Evolutionary conservation across 2,113 vertebrate species (phyloP).

Genomic region (Ammospiza caudacuta): DNA sequence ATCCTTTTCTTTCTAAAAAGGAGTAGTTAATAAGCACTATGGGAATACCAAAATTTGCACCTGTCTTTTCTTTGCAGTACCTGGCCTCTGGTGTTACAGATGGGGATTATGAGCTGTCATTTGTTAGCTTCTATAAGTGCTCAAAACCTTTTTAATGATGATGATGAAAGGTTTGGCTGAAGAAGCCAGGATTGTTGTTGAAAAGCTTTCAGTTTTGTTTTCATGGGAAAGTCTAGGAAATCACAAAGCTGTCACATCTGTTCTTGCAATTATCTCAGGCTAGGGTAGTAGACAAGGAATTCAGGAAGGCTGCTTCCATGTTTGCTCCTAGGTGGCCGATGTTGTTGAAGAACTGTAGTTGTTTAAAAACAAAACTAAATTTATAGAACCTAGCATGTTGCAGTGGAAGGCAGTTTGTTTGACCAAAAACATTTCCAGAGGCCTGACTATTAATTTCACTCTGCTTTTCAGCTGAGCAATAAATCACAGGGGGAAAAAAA

Average conservation of each 20-base stretch:
- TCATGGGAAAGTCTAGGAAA: background rate
- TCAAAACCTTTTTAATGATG: conserved; percentile 32
- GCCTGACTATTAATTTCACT: background rate
- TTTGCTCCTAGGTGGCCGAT: background rate
- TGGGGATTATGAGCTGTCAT: conserved; percentile 58
- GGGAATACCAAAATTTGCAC: conserved; percentile 27
- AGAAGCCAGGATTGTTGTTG: conserved; percentile 5
- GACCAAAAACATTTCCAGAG: background rate
- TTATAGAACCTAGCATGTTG: background rate
- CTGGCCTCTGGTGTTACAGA: conserved; percentile 45
- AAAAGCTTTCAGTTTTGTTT: conserved; percentile 10
- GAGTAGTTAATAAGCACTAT: conserved; percentile 7
- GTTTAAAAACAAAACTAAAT: background rate
- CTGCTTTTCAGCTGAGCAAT: background rate
- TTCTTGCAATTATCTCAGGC: background rate
- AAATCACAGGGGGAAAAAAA: background rate
- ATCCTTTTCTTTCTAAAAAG: conserved; percentile 28
- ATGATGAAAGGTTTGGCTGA: conserved; percentile 41
- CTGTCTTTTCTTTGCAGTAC: conserved; percentile 19
- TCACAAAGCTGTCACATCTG: background rate
- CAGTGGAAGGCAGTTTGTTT: background rate
- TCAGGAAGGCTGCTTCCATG: background rate
- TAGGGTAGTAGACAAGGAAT: background rate
- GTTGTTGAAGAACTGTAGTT: background rate
- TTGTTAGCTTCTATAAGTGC: conserved; percentile 19